These are phyloP conservation scores for Nothobranchius kuhntae DNA, from an alignment of 2,113 vertebrate species.

Conservation along the genomic window DNA sequence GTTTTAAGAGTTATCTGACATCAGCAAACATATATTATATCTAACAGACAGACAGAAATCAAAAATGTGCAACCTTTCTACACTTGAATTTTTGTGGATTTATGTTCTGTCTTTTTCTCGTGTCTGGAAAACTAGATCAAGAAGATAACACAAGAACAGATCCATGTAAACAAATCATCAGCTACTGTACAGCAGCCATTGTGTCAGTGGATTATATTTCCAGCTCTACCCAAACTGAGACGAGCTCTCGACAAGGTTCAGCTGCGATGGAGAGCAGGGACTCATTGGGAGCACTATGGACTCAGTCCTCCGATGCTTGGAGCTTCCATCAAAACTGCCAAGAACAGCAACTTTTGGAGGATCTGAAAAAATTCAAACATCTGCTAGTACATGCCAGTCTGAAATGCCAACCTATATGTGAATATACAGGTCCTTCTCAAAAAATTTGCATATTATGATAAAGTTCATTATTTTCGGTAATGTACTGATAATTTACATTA, in stretches of 20 bases:
- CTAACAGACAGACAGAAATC: not conserved
- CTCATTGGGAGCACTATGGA: slow-evolving; percentile 84
- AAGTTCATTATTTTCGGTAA: too few relatives aligned
- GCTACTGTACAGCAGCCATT: too few relatives aligned
- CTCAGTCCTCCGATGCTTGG: slow-evolving; percentile 56
- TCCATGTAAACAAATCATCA: too few relatives aligned
- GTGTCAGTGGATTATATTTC: too few relatives aligned
- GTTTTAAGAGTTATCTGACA: not conserved
- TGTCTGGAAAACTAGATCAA: slow-evolving; percentile 67
- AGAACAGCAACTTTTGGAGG: slow-evolving; percentile 75
- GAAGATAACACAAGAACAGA: not conserved
- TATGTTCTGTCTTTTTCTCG: slow-evolving; percentile 69
- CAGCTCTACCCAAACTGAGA: slow-evolving; percentile 61
- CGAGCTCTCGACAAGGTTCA: slow-evolving; percentile 78
- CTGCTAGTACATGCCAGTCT: too few relatives aligned
- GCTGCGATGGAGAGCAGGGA: slow-evolving; percentile 77
- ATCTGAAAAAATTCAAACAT: slow-evolving; percentile 62
- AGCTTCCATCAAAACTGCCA: slow-evolving; percentile 65
- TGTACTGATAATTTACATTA: too few relatives aligned
- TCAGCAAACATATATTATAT: not conserved
- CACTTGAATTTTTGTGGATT: slow-evolving; percentile 60
- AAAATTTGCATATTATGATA: too few relatives aligned
- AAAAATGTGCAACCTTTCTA: slow-evolving; percentile 58
- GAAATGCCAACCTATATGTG: too few relatives aligned
- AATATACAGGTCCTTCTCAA: too few relatives aligned